These are phyloP conservation scores for Heliconius hortense DNA, from an alignment of 2,888 invertebrate species.

Conservation along the genomic window DNA sequence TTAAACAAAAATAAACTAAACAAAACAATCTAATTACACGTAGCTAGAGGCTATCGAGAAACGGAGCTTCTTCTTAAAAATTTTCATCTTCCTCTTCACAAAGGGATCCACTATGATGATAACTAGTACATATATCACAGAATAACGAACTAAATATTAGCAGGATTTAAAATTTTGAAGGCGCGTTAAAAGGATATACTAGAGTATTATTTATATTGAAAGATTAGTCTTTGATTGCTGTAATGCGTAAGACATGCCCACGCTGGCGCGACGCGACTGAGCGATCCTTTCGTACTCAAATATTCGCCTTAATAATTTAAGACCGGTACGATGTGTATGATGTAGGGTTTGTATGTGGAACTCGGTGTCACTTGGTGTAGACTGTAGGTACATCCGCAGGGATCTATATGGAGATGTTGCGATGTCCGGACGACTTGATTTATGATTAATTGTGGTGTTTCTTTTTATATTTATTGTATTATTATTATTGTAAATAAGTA, in stretches of 20 bases:
- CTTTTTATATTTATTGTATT: no score
- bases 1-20: conserved; percentile 28
- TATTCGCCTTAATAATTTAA: conserved; percentile 77
- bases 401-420: conserved; percentile 56
- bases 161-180: conserved; percentile 49
- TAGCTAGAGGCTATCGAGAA: conserved; percentile 68
- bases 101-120: conserved; percentile 68
- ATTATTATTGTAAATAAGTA: no score
- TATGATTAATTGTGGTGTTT: no score
- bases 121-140: conserved; percentile 10
- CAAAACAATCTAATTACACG: conserved; percentile 45
- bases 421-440: conserved; percentile 7
- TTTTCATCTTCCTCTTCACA: conserved; percentile 77
- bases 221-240: conserved; percentile 74
- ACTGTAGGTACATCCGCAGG: conserved; percentile 48
- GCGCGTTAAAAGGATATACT: conserved; percentile 55
- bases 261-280: conserved; percentile 70
- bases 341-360: conserved; percentile 55
- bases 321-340: conserved; percentile 53
- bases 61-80: conserved; percentile 76
- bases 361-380: conserved; percentile 57
- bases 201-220: conserved; percentile 74
- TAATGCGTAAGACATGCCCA: conserved; percentile 67
- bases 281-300: conserved; percentile 68
- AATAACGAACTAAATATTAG: not conserved